phyloP scores from a whole-genome alignment of 1,140 invertebrate species.

The Orchestia grillus region DNA sequence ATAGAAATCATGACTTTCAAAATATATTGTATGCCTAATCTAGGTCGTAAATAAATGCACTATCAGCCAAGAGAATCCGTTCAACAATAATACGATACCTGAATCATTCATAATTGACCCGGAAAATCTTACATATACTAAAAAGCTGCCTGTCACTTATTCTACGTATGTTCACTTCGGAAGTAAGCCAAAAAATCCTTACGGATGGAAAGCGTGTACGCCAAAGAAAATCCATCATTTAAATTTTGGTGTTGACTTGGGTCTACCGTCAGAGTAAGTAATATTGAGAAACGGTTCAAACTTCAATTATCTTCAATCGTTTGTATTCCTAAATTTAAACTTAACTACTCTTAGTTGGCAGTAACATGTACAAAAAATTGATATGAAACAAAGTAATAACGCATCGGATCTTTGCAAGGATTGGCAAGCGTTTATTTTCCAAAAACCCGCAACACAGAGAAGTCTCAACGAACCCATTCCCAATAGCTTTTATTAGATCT shows the following conservation, averaged over 20 bases:
- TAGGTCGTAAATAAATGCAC: not conserved
- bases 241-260: not conserved
- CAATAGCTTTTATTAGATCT: not conserved
- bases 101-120: not conserved
- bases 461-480: not conserved
- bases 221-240: not conserved
- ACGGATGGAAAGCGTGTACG: not conserved
- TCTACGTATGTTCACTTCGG: not conserved
- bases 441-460: not conserved
- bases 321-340: not conserved
- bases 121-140: not conserved
- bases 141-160: not conserved
- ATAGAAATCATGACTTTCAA: not conserved
- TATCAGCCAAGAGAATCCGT: not conserved
- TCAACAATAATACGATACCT: not conserved
- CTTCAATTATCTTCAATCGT: not conserved
- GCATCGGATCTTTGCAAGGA: not conserved
- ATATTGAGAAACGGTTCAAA: not conserved
- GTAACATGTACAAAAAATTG: not conserved
- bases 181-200: not conserved
- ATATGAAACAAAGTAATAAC: not conserved
- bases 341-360: not conserved
- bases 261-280: not conserved
- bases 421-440: not conserved
- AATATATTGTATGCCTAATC: not conserved